phyloP scores from a whole-genome alignment of 2,113 vertebrate genomes.

The Hylia prasina region DNA sequence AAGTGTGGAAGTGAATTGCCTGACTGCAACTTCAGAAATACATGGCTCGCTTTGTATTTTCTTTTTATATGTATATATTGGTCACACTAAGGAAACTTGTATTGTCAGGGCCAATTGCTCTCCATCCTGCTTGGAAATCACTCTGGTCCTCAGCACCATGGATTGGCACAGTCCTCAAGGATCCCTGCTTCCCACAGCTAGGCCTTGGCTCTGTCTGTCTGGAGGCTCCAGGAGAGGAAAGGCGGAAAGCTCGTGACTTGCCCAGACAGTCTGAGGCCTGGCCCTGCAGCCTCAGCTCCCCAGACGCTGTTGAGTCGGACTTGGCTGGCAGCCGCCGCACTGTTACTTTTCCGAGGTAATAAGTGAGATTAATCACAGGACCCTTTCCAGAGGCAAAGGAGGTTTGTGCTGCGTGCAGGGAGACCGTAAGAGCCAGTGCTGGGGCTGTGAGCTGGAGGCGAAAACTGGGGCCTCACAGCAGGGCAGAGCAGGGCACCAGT shows the following conservation, averaged over 20 bases:
- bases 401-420: slow-evolving; percentile 48
- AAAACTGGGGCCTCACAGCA: slow-evolving; percentile 19
- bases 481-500: background rate
- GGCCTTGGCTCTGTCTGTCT: slow-evolving; percentile 63
- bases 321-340: slow-evolving; percentile 68
- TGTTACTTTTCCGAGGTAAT: slow-evolving; percentile 76
- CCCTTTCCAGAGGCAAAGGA: slow-evolving; percentile 64
- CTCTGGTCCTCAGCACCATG: slow-evolving; percentile 29
- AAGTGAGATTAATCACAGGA: slow-evolving; percentile 75
- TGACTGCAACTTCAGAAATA: background rate
- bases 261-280: slow-evolving; percentile 77
- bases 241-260: slow-evolving; percentile 71
- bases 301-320: slow-evolving; percentile 68
- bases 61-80: background rate
- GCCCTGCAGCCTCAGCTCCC: slow-evolving; percentile 66
- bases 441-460: background rate
- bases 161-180: slow-evolving; percentile 14
- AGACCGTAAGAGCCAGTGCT: slow-evolving; percentile 32
- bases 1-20: background rate
- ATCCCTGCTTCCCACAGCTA: slow-evolving; percentile 69
- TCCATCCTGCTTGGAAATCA: slow-evolving; percentile 42
- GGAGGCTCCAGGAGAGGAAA: slow-evolving; percentile 67
- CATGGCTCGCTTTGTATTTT: background rate
- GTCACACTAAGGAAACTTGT: background rate
- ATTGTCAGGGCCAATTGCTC: slow-evolving; percentile 25